phyloP scores from a whole-genome alignment of 2,113 vertebrate genomes.

The Thermophis baileyi region DNA sequence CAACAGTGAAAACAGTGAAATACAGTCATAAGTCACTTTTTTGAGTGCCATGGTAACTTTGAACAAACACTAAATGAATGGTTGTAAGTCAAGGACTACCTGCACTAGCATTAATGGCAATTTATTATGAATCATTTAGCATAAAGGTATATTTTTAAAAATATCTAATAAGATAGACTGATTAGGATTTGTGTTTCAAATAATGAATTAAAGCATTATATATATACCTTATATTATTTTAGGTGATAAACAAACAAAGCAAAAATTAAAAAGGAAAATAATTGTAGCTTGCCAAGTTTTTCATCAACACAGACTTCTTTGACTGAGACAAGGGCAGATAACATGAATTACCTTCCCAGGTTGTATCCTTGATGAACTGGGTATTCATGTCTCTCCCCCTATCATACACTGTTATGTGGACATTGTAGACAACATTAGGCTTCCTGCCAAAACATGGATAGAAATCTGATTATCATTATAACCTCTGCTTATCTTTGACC shows the following conservation, averaged over 20 bases:
- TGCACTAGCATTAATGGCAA: not conserved
- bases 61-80: not conserved
- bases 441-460: not conserved
- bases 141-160: not conserved
- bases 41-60: not conserved
- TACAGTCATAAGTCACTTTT: not conserved
- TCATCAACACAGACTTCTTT: not conserved
- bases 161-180: not conserved
- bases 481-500: not conserved
- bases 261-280: not conserved
- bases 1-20: not conserved
- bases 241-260: not conserved
- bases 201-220: not conserved
- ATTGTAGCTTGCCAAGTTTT: not conserved
- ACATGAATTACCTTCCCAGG: constrained; percentile 9
- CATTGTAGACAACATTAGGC: not conserved
- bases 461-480: not conserved
- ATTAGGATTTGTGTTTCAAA: not conserved
- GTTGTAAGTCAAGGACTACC: not conserved
- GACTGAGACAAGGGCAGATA: not conserved
- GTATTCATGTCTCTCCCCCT: not conserved
- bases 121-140: not conserved
- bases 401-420: constrained; percentile 1
- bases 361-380: too few species aligned
- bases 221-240: not conserved